Conservation (phyloP, 2,888 invertebrate genomes). For the Dryomyza anilis region DNA sequence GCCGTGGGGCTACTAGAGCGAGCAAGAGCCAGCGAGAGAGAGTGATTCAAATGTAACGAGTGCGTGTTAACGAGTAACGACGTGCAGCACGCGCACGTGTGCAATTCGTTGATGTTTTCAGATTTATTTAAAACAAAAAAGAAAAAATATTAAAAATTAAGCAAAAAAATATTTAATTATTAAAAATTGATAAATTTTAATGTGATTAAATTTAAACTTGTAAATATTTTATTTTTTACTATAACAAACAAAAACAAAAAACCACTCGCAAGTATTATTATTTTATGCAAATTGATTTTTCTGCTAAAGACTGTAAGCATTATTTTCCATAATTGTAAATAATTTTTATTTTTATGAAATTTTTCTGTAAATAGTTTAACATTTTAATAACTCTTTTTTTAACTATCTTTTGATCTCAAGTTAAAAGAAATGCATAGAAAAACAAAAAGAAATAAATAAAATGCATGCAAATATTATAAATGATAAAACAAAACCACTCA, state of each 20-base stretch:
- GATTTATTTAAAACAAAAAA: constrained; percentile 9
- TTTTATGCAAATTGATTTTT: constrained; percentile 34
- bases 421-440: constrained; percentile 12
- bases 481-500: constrained; percentile 39
- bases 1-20: constrained; percentile 46
- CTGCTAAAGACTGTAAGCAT: constrained; percentile 49
- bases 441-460: constrained; percentile 23
- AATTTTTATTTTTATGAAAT: constrained; percentile 29
- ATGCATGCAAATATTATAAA: constrained; percentile 30
- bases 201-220: constrained; percentile 29
- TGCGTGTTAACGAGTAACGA: constrained; percentile 17
- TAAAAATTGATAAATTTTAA: not conserved
- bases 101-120: constrained; percentile 17
- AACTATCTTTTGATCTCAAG: constrained; percentile 27
- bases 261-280: constrained; percentile 33
- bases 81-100: constrained; percentile 1
- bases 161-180: not conserved
- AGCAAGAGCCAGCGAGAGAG: constrained; percentile 9
- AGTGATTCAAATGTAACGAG: constrained; percentile 11
- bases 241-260: constrained; percentile 11
- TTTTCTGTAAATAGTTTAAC: constrained; percentile 31
- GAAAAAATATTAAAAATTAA: not conserved
- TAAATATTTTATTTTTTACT: constrained; percentile 5
- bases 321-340: constrained; percentile 10
- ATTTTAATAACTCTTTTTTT: constrained; percentile 1